Base-by-base conservation (phyloP, 2,797 vertebrate species). In the Sebastes itinus region DNA sequence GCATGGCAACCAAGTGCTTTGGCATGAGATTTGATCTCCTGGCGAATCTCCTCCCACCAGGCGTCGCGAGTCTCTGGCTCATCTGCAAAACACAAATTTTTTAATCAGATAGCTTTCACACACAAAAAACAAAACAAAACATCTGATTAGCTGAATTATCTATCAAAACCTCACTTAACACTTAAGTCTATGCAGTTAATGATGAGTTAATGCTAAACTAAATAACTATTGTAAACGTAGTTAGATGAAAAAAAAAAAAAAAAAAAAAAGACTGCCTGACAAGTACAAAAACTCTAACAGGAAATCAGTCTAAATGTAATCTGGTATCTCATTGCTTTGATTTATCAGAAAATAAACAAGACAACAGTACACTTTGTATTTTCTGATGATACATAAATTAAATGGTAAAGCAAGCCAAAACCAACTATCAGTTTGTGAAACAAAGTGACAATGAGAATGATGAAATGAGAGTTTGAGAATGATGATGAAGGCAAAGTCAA, bases 11-110 rank as follows among this genome's bases (percentile, higher is more conserved):
- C 98, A 77, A 99, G 96, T 79, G 99, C 98, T 96, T 97, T 99
- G 93, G 97, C 98, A 88, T 99, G 99, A 88, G 98, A 99, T 94
- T 99, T 99, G 91, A 99, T 99, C 95, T 99, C 99, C 95, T 99
- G 99, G 91, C 99, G 97, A 88, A 99, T 98, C 95, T 99, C 99
- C 85, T 99, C 99, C 99, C 99, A 99, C 99, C 99, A 99, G 2
- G 99, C 98, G 81, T 99, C 99, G 20, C 99, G 96, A 25, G 99
- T 99, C 92, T 99, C 99, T n/a, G 99, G 99, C 89, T 99, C 99
- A 94, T 99, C 98, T 99, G 97, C 91, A 97, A 98, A 94, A 97
- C 89, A 95, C 56, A 87, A 77, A 75, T 54, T 14, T 81, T 25
- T 75, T 16, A 88, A 72, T 90, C 65, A 85, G 56, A 85, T 30